Evolutionary conservation across 2,888 invertebrate species (phyloP).

Genomic region (Dendrolimus houi): DNA sequence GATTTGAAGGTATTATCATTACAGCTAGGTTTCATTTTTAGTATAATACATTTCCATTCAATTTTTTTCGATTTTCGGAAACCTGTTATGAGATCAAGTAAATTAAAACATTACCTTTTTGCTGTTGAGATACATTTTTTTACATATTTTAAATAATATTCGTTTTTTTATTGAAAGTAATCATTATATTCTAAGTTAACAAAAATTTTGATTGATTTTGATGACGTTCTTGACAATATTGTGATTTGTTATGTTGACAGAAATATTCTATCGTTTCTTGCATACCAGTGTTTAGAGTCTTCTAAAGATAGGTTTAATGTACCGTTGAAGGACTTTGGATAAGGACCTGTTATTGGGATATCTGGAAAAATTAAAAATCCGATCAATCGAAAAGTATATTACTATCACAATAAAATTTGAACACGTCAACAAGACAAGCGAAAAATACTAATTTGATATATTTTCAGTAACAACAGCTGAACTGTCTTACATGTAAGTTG

Average conservation of each 20-base stretch:
- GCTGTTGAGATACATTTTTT: not conserved
- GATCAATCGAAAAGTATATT: not conserved
- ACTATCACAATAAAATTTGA: slow-evolving; percentile 37
- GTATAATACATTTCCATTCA: no score
- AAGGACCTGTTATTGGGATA: not conserved
- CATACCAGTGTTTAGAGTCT: not conserved
- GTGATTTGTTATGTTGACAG: not conserved
- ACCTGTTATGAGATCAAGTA: not conserved
- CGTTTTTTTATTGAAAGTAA: not conserved
- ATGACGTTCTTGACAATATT: not conserved
- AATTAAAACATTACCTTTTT: not conserved
- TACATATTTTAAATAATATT: not conserved
- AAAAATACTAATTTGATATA: slow-evolving; percentile 27
- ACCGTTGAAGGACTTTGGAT: not conserved
- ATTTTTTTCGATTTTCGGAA: no score
- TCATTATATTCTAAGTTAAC: not conserved
- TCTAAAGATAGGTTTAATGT: not conserved
- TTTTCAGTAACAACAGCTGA: slow-evolving; percentile 16
- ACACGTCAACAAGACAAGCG: slow-evolving; percentile 34
- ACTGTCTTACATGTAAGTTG: no score
- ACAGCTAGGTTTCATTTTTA: no score
- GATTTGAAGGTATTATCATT: no score
- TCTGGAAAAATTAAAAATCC: not conserved
- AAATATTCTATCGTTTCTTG: no score
- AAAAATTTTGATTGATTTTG: not conserved